Evolutionary conservation across 2,797 vertebrate species (phyloP).

Genomic region (Phylloscopus collybita): DNA sequence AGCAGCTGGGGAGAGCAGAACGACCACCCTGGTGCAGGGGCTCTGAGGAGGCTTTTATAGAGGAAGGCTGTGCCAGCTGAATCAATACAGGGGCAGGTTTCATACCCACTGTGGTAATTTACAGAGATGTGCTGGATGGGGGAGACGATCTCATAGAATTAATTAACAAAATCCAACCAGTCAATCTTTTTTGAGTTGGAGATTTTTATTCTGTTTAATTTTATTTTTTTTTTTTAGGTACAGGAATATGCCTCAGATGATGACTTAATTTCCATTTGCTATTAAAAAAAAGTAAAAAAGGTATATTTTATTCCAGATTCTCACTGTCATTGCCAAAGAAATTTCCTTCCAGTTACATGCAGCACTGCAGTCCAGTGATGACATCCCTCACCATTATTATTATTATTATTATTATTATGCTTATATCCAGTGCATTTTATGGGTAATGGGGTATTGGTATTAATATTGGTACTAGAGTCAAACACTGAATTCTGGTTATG

Average conservation of each 20-base stretch:
- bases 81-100: constrained; percentile 49
- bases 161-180: neutral
- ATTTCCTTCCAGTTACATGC: neutral
- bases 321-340: neutral
- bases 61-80: constrained; percentile 45
- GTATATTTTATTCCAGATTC: neutral
- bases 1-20: constrained; percentile 32
- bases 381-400: neutral
- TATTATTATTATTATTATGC: neutral
- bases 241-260: neutral
- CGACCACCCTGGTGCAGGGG: constrained; percentile 49
- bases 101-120: neutral
- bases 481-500: neutral
- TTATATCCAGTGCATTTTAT: neutral
- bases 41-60: constrained; percentile 1
- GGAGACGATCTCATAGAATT: neutral
- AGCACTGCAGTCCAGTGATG: neutral
- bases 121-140: neutral
- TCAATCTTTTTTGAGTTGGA: neutral
- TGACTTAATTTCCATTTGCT: neutral
- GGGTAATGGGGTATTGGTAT: neutral
- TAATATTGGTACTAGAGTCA: neutral
- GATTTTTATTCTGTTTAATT: neutral
- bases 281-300: neutral
- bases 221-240: neutral